Base-by-base conservation (phyloP, 2,888 invertebrate species). In the Dicyrtomina minuta region DNA sequence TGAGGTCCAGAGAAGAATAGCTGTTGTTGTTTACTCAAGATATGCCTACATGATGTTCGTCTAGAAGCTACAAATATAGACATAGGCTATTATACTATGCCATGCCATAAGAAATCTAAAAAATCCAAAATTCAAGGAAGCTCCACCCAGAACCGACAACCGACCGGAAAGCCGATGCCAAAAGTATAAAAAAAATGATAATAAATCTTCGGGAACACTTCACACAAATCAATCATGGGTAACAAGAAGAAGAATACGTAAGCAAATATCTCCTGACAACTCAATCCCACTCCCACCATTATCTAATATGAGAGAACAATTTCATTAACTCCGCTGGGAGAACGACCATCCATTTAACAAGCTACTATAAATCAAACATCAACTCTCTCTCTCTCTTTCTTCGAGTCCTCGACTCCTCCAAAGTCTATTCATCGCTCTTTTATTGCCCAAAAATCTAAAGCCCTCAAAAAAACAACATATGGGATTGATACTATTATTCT, bases 181-280 rank as follows among this genome's bases (percentile, higher is more conserved):
- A 33, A 8, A 33, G 4, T 33, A 33, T n/a, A n/a, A n/a, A n/a
- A n/a, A 33, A 33, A 33, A 33, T 33, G 33, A 33, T 33, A 33
- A 33, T 33, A 33, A 33, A 33, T 33, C 4, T 33, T 33, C 4
- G 33, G 33, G 8, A 33, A 33, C n/a, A n/a, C 33, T 33, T 8
- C 39, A 51, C 67, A 58, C 49, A 51, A 58, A 49, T 58, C 51
- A 51, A 67, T 58, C 51, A 66, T 27, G 33, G 22, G 20, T n/a
- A 46, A 55, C n/a, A 41, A 41, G 22, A 43, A 27, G 58, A n/a
- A 6, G n/a, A n/a, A 17, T 51, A 17, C 51, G 17, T 12, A 12
- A 24, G 51, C 17, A 51, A 51, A 51, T 51, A 51, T 22, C 51
- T 20, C n/a, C 51, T 51, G 51, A 51, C 51, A 51, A 10, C 51